These are phyloP conservation scores for Porites rus DNA, from an alignment of 92 coral and sea anemone species.

Conservation along the genomic window DNA sequence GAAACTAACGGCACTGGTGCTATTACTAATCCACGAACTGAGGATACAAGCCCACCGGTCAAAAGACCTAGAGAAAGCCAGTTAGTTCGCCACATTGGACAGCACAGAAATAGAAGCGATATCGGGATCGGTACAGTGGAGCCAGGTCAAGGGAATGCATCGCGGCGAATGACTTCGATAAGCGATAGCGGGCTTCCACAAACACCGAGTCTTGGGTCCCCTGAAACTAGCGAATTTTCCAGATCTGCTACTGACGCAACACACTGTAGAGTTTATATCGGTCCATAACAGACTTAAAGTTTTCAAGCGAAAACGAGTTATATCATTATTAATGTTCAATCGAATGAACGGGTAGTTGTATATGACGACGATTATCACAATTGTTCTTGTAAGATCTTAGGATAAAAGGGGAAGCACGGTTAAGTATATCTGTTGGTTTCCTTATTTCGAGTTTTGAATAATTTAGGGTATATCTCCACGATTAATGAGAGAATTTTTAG, in stretches of 20 bases:
- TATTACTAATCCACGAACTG: neutral
- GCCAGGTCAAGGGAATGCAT: slow-evolving; percentile 10
- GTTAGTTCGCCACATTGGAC: slow-evolving; percentile 8
- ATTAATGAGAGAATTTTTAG: too few relatives aligned
- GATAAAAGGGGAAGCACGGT: too few relatives aligned
- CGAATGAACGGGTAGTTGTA: too few relatives aligned
- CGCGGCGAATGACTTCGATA: slow-evolving; percentile 15
- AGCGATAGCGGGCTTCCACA: slow-evolving; percentile 30
- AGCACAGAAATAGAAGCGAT: slow-evolving; percentile 59
- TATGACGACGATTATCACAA: too few relatives aligned
- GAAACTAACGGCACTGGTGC: neutral
- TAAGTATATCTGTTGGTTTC: too few relatives aligned
- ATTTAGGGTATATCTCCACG: too few relatives aligned
- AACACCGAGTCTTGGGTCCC: slow-evolving; percentile 14
- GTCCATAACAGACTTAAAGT: neutral
- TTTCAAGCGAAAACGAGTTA: too few relatives aligned
- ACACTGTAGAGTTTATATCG: slow-evolving; percentile 24
- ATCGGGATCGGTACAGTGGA: slow-evolving; percentile 62
- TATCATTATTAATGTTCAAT: too few relatives aligned
- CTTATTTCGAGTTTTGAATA: too few relatives aligned
- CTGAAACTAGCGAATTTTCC: neutral
- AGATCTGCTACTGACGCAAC: slow-evolving; percentile 32
- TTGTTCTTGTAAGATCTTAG: too few relatives aligned
- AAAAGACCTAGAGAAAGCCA: neutral
- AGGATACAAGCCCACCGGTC: slow-evolving; percentile 1